A percentile compares a stretch with the other conserved stretches of the same genome.
phyloP scores from a whole-genome alignment of 1,140 invertebrate species.

The Cotesia glomerata region DNA sequence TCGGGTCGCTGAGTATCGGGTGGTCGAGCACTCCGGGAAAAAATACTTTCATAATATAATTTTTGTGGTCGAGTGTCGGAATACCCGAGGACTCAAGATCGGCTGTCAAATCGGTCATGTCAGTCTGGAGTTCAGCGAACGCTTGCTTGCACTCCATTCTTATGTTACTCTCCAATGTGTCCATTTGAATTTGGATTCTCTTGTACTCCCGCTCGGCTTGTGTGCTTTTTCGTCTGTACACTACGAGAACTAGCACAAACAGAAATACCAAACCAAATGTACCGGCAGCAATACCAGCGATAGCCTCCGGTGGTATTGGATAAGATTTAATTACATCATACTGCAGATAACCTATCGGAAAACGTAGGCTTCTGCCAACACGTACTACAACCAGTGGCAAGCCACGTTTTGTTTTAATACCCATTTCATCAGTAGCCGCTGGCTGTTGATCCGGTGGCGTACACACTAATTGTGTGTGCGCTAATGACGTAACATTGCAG shows the following conservation, averaged over 20 bases:
- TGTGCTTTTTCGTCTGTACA: constrained; percentile 90
- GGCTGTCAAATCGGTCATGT: constrained; percentile 97
- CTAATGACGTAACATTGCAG: constrained; percentile 93
- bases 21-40: constrained; percentile 94
- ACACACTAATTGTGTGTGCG: constrained; percentile 87
- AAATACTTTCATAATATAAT: constrained; percentile 98
- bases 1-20: constrained; percentile 86
- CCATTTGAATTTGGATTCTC: constrained; percentile 98
- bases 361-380: constrained; percentile 85
- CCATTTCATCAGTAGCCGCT: constrained; percentile 84
- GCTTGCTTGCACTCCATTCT: constrained; percentile 97
- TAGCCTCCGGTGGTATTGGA: constrained; percentile 84
- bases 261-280: constrained; percentile 84
- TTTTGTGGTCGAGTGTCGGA: constrained; percentile 93
- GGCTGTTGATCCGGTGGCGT: constrained; percentile 87
- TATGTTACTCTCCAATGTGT: constrained; percentile 97
- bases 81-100: constrained; percentile 95
- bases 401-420: constrained; percentile 75
- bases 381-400: constrained; percentile 88
- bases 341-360: constrained; percentile 85
- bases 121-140: constrained; percentile 98
- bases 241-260: constrained; percentile 83
- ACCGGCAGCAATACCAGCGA: constrained; percentile 83
- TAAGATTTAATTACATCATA: constrained; percentile 88
- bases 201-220: constrained; percentile 96